Evolutionary conservation across 2,888 invertebrate genomes (phyloP), one percentile per base, ranked within the genome.

Genomic region (Acleris emargana): DNA sequence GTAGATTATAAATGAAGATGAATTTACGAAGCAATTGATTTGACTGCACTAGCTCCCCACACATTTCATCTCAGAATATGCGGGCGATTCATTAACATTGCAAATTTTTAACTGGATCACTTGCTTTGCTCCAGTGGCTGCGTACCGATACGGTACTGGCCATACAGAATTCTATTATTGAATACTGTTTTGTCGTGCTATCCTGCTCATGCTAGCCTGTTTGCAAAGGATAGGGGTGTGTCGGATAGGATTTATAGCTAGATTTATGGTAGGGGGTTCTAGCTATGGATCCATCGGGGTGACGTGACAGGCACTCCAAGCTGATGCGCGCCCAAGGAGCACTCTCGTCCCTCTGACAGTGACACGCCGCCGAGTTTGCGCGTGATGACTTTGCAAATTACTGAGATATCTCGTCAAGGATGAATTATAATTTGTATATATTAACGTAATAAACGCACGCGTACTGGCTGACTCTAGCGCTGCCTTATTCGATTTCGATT

Each of bases 261-360:
- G 51, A 13, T 45, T 58, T n/a, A n/a, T 51, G 45, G 38, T 57
- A 47, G 55, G 55, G 45, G 55, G 59, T 11, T 59, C 28, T 45
- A 17, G 61, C 61, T 57, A 60, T 66, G 60, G 55, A 58, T 38
- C 22, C 72, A 70, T 75, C 73, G 70, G 72, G 71, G 70, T 74
- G 73, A 76, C 73, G 72, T 78, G 79, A 79, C 59, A 61, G 73
- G 69, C 77, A 80, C 82, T 82, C 75, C 73, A 78, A 73, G 74
- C 74, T 70, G 75, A 76, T 72, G 74, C 68, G 55, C 71, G 70
- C 75, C 78, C 73, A 67, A 80, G 77, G 73, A 73, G 70, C 70
- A 71, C 74, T 72, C 67, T 62, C 62, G 63, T 68, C 55, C 68
- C 72, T 68, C 61, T 62, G 62, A 58, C 69, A 67, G 64, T 69